Base-by-base conservation (phyloP, 2,113 vertebrate species). In the Vidua chalybeata region DNA sequence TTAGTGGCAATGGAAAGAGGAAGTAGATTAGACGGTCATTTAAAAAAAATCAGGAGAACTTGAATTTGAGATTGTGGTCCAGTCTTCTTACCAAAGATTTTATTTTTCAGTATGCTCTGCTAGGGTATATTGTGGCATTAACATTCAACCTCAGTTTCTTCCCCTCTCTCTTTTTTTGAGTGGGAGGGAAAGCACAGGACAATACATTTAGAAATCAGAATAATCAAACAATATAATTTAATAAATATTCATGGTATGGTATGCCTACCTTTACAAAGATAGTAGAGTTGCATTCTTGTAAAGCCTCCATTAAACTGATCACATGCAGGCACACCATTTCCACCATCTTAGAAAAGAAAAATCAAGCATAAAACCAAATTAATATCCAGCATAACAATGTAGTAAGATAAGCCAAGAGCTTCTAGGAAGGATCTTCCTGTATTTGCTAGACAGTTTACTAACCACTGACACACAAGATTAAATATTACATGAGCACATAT, bases 301-400 rank as follows among this genome's bases (percentile, higher is more conserved):
- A 98, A 61, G 99, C 99, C 95, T 99, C 99, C 99, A 99, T 99
- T 97, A 99, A 97, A 93, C 99, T 99, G 95, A 99, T 99, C 96
- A 99, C 99, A 96, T 99, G 99, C 95, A 99, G 98, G 96, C 99
- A 99, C 88, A 99, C 99, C 99, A 99, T 99, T 96, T 99, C 99
- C 28, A 99, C 99, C 99, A 99, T 99, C 99, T 99, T 99, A 97
- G 71, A 91, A 93, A 81, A 76, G 96, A 85, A 89, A 96, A 87
- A 93, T 43, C 14, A 94, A 69, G 31, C 3, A 4, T 22, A 90
- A 21, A 67, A 73, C 24, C n/a, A 94, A 84, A 97, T 96, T 81
- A 89, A 11, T 76, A 48, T 26, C 49, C 68, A 90, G 23, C 61
- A 33, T 8, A 74, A 64, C 31, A 58, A 19, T 30, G 17, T 9